Base-by-base conservation (phyloP, 2,113 vertebrate species). In the Laterallus jamaicensis region DNA sequence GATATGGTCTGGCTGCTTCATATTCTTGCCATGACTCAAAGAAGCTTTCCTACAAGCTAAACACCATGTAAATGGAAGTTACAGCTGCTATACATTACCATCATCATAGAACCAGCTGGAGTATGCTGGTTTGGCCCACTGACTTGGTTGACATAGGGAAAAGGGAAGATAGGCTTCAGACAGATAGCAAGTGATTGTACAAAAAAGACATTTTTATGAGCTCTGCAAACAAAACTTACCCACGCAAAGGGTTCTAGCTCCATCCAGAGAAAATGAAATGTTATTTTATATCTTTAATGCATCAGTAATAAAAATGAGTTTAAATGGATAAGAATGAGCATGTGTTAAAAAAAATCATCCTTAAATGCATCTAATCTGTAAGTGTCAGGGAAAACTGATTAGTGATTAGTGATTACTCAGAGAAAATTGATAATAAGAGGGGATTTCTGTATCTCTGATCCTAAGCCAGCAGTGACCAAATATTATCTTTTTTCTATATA, bases 161-260 rank as follows among this genome's bases (percentile, higher is more conserved):
- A 88, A 74, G 0, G 0, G 8, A 81, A 26, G 6, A 59, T 12
- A 54, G 7, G 9, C 5, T 74, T 62, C 35, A 64, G 25, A 68
- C 0, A 6, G 31, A 3, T 18, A 64, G 15, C 0, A 1, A 5
- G 1, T 17, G 79, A 29, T 67, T 71, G 54, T 62, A 39, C 3
- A 37, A 44, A 83, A 44, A 20, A 7, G 52, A 0, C 1, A 5
- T 11, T 44, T 58, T 62, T 55, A 29, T 47, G n/a, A 79, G 10
- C 9, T 56, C 49, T 76, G 28, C 14, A 67, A 68, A 63, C 10
- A 63, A 26, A 75, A 32, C 9, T 35, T 67, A 44, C 6, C 12
- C 2, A n/a, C n/a, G 5, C 5, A 32, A 75, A 73, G 15, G 2
- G 2, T 62, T 40, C 49, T 68, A 82, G 21, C 22, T 85, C 15